These are phyloP conservation scores for Drosophila kanekoi DNA, from an alignment of 2,888 invertebrate species.

Conservation along the genomic window DNA sequence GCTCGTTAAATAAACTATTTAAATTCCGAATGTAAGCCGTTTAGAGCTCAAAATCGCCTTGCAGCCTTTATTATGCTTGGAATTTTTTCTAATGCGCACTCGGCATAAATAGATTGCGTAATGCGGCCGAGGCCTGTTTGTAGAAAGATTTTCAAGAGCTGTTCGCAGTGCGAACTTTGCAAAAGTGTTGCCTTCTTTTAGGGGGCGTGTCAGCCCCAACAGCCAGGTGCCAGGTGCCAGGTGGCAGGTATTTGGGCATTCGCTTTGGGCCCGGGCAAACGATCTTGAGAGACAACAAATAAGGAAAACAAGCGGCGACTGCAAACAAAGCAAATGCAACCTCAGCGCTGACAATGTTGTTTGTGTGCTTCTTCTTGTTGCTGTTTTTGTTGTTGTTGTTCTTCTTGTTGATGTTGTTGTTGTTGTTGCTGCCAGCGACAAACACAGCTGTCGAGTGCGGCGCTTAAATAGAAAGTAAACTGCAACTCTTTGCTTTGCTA, in stretches of 20 bases:
- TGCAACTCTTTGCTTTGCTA: slow-evolving; percentile 81
- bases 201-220: background rate
- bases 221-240: slow-evolving; percentile 18
- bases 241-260: slow-evolving; percentile 28
- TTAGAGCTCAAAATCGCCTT: too few species aligned
- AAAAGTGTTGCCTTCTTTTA: slow-evolving; percentile 13
- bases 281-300: slow-evolving; percentile 51
- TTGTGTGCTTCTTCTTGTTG: slow-evolving; percentile 15
- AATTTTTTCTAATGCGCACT: background rate
- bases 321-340: slow-evolving; percentile 55
- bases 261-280: slow-evolving; percentile 25
- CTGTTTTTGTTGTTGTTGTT: slow-evolving; percentile 11
- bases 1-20: too few species aligned
- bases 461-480: slow-evolving; percentile 81
- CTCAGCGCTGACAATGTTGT: slow-evolving; percentile 44
- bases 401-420: slow-evolving; percentile 16
- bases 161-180: background rate
- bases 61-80: too few species aligned
- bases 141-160: background rate
- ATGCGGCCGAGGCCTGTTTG: background rate
- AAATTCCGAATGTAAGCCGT: accelerated
- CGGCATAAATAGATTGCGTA: background rate
- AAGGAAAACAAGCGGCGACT: slow-evolving; percentile 39
- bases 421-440: slow-evolving; percentile 63
- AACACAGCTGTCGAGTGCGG: slow-evolving; percentile 78